Evolutionary conservation across 2,888 invertebrate genomes (phyloP), one percentile per base, ranked within the genome.

Genomic region (Heliconius charithonia): DNA sequence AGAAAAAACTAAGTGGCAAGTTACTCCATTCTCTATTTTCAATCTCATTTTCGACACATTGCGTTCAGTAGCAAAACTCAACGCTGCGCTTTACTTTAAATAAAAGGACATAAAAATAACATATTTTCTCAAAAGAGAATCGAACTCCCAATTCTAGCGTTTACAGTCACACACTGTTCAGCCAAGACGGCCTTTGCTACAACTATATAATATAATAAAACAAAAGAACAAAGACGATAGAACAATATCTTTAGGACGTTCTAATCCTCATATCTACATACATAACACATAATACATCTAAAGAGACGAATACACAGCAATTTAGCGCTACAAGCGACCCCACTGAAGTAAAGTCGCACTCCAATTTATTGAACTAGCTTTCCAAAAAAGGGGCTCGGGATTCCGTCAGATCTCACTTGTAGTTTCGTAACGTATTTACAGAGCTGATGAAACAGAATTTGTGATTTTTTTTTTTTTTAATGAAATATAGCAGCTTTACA

Each of bases 281-380:
- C n/a, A 59, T 59, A 27, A 63, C 19, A 27, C 16, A 63, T 63
- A 29, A 63, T 25, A 63, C 27, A 27, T 27, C 63, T 63, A 63
- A 56, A 37, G 32, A 45, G 56, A 45, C 16, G 19, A 63, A 82
- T 81, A 82, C 82, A 82, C 80, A 85, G 83, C 84, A 85, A 84
- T 85, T 84, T 84, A 83, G 82, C 81, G 83, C 81, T 79, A 81
- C 83, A 79, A 77, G 80, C 81, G 81, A 81, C 83, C 83, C 83
- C 81, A 72, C 45, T 45, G 41, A 27, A 41, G 73, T 63, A 67
- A 83, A 84, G 85, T 87, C 89, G 85, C 92, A 92, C 92, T 92
- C 89, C 93, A 93, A 93, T 93, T 93, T 93, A 93, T 93, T 89
- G 90, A 87, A 89, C 90, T 89, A 88, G 90, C 91, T 91, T 88